Evolutionary conservation across 1,140 invertebrate species (phyloP), one percentile per base, ranked within the genome.

Genomic region (Drosophila willistoni): DNA sequence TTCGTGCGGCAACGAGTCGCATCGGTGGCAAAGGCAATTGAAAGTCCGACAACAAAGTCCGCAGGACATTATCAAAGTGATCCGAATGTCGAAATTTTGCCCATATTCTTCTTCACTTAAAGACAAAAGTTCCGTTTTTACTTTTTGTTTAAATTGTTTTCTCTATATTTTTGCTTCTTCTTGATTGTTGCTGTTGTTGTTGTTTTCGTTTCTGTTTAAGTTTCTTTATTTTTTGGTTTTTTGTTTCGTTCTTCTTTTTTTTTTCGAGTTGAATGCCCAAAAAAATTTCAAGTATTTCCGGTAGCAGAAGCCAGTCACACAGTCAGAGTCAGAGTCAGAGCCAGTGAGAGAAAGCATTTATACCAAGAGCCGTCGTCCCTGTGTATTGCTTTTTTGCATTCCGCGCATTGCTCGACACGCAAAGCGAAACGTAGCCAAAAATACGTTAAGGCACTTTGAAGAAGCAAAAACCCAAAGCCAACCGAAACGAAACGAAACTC

Each of bases 371-470:
- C 44, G 51, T 22, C 57, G 59, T 67, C 62, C 56, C 54, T 69
- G 25, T 72, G 74, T 44, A 51, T 72, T 77, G 84, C 77, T 78
- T 80, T 81, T 89, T 83, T 78, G 85, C 84, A 89, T 89, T 89
- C 84, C 77, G 61, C 73, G 72, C 68, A 78, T 78, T 80, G 59
- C 65, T 70, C 72, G 55, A 64, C 71, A 68, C 51, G 67, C 64
- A 82, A 76, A 63, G 44, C 56, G 63, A 66, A 71, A 71, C 64
- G 59, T 54, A 44, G 44, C 44, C 44, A 51, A 51, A 51, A 51
- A 51, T 51, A 51, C 44, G 44, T 22, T 51, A 12, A 51, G 17
- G 44, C 17, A 51, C 44, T 51, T 51, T 51, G 17, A 51, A 51
- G 44, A 66, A 76, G 76, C 65, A 65, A 33, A 70, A 78, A 55